phyloP scores from a whole-genome alignment of 1,140 invertebrate genomes.

The Pseudachorutes palmiensis region DNA sequence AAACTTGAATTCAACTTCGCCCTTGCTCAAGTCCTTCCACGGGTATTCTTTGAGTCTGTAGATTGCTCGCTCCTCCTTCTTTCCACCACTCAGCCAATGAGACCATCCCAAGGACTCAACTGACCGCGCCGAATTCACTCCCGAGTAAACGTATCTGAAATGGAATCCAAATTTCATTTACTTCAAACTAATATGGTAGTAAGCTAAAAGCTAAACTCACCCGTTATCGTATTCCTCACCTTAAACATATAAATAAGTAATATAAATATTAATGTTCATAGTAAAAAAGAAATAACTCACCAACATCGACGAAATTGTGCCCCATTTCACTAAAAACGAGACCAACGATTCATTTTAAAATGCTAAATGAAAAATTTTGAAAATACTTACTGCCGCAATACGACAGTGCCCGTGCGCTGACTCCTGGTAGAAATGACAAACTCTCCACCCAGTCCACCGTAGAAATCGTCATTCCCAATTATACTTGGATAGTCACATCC shows the following conservation, averaged over 20 bases:
- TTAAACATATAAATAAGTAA: too few species aligned
- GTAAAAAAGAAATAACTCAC: too few species aligned
- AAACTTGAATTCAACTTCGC: neutral
- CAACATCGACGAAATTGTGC: constrained; percentile 25
- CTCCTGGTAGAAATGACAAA: constrained; percentile 34
- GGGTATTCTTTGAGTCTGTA: constrained; percentile 22
- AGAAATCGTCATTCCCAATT: constrained; percentile 30
- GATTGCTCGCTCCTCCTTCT: constrained; percentile 21
- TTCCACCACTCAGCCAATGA: constrained; percentile 5
- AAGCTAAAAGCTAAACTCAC: too few species aligned
- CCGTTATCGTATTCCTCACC: constrained; percentile 23
- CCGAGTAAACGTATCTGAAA: constrained; percentile 10
- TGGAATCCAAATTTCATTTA: too few species aligned
- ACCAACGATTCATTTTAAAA: neutral
- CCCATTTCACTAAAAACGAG: constrained; percentile 17
- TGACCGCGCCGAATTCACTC: constrained; percentile 15
- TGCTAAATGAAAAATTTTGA: neutral
- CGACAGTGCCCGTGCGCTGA: constrained; percentile 29
- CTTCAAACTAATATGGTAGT: too few species aligned
- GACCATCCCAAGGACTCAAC: constrained; percentile 11
- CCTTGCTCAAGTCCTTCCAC: constrained; percentile 16
- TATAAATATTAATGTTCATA: too few species aligned
- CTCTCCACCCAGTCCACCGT: constrained; percentile 34
- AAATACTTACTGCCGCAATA: constrained; percentile 24
- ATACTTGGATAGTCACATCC: constrained; percentile 32